These are phyloP conservation scores for Hippolais icterina DNA, from an alignment of 2,113 vertebrate species.

Conservation along the genomic window DNA sequence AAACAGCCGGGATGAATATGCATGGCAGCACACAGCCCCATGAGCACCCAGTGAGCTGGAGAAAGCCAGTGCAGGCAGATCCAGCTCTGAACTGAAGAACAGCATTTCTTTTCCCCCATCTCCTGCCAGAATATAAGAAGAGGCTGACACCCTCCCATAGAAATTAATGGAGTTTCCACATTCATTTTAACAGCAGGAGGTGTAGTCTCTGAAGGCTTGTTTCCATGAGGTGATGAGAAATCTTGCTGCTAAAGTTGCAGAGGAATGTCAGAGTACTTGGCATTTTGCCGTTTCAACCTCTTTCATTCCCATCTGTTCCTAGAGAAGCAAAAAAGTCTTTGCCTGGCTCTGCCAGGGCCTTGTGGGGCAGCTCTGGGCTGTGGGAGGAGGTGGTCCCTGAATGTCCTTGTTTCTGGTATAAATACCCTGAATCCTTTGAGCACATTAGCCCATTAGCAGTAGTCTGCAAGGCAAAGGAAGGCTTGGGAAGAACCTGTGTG, in stretches of 20 bases:
- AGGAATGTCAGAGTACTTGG: conserved; percentile 21
- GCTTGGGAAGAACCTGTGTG: background rate
- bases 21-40: background rate
- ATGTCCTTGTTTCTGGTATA: background rate
- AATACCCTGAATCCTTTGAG: background rate
- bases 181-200: conserved; percentile 53
- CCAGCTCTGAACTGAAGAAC: background rate
- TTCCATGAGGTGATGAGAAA: conserved; percentile 54
- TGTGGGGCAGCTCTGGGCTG: background rate
- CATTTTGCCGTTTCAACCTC: background rate
- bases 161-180: conserved; percentile 59
- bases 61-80: conserved; percentile 32
- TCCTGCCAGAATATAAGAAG: conserved; percentile 9
- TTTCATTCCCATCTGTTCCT: conserved; percentile 8
- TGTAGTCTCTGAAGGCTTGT: conserved; percentile 42
- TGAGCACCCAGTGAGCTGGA: background rate
- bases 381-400: background rate
- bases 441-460: background rate
- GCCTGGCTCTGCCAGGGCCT: background rate
- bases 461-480: background rate
- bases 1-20: conserved; percentile 57
- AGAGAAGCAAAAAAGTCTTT: background rate
- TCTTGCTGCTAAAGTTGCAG: conserved; percentile 19
- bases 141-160: conserved; percentile 37
- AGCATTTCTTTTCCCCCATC: conserved; percentile 8